Conservation (phyloP, 2,888 invertebrate species). For the Sussaba pulchella region DNA sequence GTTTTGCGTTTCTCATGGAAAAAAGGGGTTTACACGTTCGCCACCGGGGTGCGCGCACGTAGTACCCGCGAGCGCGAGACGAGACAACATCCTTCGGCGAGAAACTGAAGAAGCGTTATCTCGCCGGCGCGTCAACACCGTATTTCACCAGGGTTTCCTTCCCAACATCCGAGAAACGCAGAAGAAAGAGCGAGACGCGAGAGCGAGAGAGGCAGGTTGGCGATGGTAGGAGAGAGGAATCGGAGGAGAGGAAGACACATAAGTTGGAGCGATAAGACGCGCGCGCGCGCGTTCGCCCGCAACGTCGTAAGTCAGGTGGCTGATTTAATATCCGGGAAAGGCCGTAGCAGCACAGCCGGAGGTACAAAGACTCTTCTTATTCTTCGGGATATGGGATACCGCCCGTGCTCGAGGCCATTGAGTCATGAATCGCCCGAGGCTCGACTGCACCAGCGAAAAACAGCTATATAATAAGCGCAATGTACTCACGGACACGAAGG, state of each 20-base stretch:
- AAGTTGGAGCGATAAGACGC: constrained; percentile 56
- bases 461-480: constrained; percentile 58
- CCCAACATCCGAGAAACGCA: not conserved
- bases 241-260: not conserved
- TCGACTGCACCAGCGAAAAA: constrained; percentile 42
- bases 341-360: constrained; percentile 10
- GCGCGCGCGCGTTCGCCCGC: constrained; percentile 26
- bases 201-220: constrained; percentile 21
- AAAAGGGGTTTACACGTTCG: constrained; percentile 39
- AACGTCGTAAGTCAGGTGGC: constrained; percentile 64
- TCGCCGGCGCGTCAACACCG: constrained; percentile 57
- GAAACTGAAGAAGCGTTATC: constrained; percentile 57
- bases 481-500: constrained; percentile 40
- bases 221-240: not conserved
- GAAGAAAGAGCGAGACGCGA: constrained; percentile 7
- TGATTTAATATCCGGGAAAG: constrained; percentile 65
- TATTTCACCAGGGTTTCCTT: constrained; percentile 49
- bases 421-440: constrained; percentile 52
- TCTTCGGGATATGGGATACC: constrained; percentile 35
- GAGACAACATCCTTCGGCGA: constrained; percentile 60
- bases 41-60: constrained; percentile 10
- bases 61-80: constrained; percentile 33
- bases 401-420: constrained; percentile 41
- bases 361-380: constrained; percentile 53
- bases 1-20: constrained; percentile 27